Evolutionary conservation across 1,140 invertebrate species (phyloP).

Genomic region (Argopecten irradians): DNA sequence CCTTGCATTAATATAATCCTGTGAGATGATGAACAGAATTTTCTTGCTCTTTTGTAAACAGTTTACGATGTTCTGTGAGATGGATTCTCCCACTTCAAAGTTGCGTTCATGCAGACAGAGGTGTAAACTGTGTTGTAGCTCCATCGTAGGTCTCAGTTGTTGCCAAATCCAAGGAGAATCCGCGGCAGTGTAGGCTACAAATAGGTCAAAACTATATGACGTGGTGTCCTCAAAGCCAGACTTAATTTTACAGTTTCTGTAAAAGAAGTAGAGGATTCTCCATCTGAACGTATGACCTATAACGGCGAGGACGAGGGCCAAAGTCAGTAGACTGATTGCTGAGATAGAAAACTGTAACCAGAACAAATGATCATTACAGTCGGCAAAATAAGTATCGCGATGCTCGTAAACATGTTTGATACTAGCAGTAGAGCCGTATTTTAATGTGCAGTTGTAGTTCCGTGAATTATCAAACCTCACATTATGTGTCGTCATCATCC

Average conservation of each 20-base stretch:
- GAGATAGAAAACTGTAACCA: constrained; percentile 10
- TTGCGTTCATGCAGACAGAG: not conserved
- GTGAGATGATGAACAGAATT: not conserved
- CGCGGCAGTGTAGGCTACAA: not conserved
- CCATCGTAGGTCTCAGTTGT: not conserved
- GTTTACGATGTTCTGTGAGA: not conserved
- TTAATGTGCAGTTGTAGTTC: not conserved
- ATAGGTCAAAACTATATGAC: not conserved
- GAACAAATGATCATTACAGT: not conserved
- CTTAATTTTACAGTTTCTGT: constrained; percentile 4
- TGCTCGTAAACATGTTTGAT: not conserved
- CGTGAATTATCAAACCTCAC: not conserved
- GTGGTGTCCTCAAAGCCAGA: not conserved
- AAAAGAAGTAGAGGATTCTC: not conserved
- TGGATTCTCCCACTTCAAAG: not conserved
- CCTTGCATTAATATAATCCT: not conserved
- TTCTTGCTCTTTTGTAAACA: constrained; percentile 11
- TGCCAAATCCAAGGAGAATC: not conserved
- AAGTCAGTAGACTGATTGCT: not conserved
- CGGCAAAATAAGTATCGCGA: not conserved
- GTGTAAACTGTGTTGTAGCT: not conserved
- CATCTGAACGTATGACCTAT: not conserved
- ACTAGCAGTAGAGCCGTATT: not conserved
- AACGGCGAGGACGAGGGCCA: not conserved
- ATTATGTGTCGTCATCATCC: not conserved